Percentiles rank a stretch among this genome's conserved stretches.
Evolutionary conservation across 2,797 vertebrate genomes (phyloP).

Genomic region (Onychomys leucogaster): DNA sequence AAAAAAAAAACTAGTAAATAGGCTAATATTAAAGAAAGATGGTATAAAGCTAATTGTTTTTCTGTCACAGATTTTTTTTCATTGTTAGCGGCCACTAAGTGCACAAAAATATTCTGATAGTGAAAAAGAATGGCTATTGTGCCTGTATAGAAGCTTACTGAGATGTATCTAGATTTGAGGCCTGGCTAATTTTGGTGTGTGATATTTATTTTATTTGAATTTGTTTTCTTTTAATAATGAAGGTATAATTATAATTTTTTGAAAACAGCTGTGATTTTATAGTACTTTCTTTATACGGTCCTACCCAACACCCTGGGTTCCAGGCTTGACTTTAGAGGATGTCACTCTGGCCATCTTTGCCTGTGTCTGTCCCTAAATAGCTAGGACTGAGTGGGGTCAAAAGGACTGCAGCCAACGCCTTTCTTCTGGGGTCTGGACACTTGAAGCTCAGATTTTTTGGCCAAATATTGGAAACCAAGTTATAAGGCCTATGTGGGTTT

Average conservation of each 20-base stretch:
- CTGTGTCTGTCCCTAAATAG: not conserved
- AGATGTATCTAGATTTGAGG: not conserved
- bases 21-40: not conserved
- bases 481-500: not conserved
- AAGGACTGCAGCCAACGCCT: not conserved
- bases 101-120: not conserved
- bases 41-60: not conserved
- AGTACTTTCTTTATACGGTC: not conserved
- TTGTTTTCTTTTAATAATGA: not conserved
- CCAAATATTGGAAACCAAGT: not conserved
- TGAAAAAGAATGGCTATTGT: not conserved
- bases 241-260: not conserved
- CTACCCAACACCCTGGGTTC: not conserved
- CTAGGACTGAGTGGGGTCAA: not conserved
- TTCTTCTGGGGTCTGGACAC: not conserved
- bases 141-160: not conserved
- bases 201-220: not conserved
- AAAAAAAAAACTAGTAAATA: constrained; percentile 43
- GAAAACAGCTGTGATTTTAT: not conserved
- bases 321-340: not conserved
- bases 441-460: not conserved
- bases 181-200: not conserved
- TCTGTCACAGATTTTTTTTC: not conserved
- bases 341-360: not conserved
- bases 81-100: not conserved